Base-by-base conservation (phyloP, 2,113 vertebrate species). In the Phrynocephalus versicolor region DNA sequence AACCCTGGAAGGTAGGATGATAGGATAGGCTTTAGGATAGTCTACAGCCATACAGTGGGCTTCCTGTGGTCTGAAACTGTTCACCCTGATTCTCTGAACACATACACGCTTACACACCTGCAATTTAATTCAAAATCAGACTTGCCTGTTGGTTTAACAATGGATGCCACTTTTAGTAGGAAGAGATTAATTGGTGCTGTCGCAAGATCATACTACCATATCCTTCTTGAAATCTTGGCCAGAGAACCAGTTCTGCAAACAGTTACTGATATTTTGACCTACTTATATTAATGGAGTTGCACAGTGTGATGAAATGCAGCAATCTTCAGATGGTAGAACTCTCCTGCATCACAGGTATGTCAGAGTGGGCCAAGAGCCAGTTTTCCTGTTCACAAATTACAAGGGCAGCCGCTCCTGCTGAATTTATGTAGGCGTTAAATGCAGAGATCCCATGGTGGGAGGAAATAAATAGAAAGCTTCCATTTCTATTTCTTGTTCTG, bases 171-270 rank as follows among this genome's bases (percentile, higher is more conserved):
- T 39, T 33, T n/a, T 19, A 81, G 18, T 51, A 69, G 64, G 77
- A 85, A 73, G 60, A 37, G 21, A 74, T 80, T 86, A 72, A 86
- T 13, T 71, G 30, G 57, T 51, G 16, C 70, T 51, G 69, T 73
- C 80, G 77, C 64, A 57, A 69, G 72, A 85, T 39, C n/a, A 45
- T 37, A 64, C 73, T 65, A n/a, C 60, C 57, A 65, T 65, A 60
- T 51, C 78, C 57, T 37, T 41, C 37, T 64, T 30, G 55, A 30
- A 35, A 81, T 65, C 39, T 81, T 71, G 69, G 37, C 30, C 30
- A 35, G 73, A 60, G 55, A 71, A 79, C 69, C 58, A 65, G 77
- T 86, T 74, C 39, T 73, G 64, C 78, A 74, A 85, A 51, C 30
- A 55, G 25, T 14, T 65, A 85, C 15, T 6, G 13, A 12, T 70